phyloP scores from a whole-genome alignment of 1,140 invertebrate species.

The Drosophila bocki region DNA sequence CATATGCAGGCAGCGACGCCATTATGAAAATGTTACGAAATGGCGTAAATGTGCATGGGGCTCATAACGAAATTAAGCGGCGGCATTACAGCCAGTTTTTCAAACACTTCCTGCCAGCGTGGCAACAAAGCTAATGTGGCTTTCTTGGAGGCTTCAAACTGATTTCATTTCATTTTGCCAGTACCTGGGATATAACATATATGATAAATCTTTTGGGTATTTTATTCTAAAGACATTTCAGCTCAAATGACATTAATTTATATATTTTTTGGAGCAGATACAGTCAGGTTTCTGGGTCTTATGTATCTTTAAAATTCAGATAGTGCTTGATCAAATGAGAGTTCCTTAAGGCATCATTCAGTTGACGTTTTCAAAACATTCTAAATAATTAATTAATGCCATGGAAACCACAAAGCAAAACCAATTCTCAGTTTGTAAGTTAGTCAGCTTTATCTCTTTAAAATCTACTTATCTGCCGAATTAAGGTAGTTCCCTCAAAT shows the following conservation, averaged over 20 bases:
- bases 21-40: conserved; percentile 82
- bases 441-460: not conserved
- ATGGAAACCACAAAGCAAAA: not conserved
- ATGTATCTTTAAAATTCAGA: not conserved
- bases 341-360: too few species aligned
- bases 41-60: conserved; percentile 76
- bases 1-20: conserved; percentile 37
- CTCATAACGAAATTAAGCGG: conserved; percentile 77
- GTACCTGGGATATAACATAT: not conserved
- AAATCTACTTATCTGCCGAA: too few species aligned
- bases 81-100: conserved; percentile 42
- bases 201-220: not conserved
- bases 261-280: not conserved
- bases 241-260: not conserved
- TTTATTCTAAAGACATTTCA: not conserved
- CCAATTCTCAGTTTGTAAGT: not conserved
- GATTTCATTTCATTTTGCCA: conserved; percentile 9
- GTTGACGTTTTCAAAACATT: not conserved
- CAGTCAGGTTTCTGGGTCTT: not conserved
- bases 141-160: not conserved
- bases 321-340: not conserved
- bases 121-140: conserved; percentile 31
- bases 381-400: too few species aligned
- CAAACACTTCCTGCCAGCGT: conserved; percentile 45
- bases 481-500: not conserved